Evolutionary conservation across 2,797 vertebrate genomes (phyloP), one percentile per base, ranked within the genome.

Genomic region (Lophius americanus): DNA sequence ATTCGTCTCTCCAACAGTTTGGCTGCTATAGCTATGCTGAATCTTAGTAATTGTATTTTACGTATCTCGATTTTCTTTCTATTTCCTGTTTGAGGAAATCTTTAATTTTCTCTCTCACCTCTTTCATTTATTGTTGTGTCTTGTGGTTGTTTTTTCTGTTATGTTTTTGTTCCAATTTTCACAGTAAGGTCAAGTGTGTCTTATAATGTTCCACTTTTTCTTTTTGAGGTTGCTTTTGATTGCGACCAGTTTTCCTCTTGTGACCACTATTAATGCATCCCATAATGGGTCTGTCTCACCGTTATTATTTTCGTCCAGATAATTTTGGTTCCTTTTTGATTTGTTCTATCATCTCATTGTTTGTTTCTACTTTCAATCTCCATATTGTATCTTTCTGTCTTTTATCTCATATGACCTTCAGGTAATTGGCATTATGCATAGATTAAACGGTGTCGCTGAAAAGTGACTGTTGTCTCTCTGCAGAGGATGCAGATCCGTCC

Each of bases 21-120:
- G 5, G 11, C 5, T 13, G 41, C 39, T 64, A 53, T 64, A 3
- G 52, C n/a, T n/a, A n/a, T n/a, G n/a, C 62, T 48, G 51, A 54
- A 47, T 64, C 52, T 39, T 64, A 55, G 9, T 64, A 64, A 5
- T 55, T 64, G 10, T 54, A 51, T 55, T 64, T 64, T 48, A 64
- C 48, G 39, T 54, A 55, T 49, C 43, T 56, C 41, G 37, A 44
- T 11, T 65, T 54, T 13, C 3, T 53, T 13, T 64, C 43, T 6
- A 2, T 11, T 14, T 63, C 49, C 1, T 52, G 5, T 41, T 65
- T 36, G 3, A 54, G 51, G 10, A 46, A 1, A 0, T 47, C 23
- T 7, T 57, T 49, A 8, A 65, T 49, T 49, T 49, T 2, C 4
- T 51, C 35, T 32, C 51, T 51, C 3, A 44, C 10, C 7, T 51